These are phyloP conservation scores for Arrhopalites spinosus DNA, from an alignment of 2,888 invertebrate species.

Conservation along the genomic window DNA sequence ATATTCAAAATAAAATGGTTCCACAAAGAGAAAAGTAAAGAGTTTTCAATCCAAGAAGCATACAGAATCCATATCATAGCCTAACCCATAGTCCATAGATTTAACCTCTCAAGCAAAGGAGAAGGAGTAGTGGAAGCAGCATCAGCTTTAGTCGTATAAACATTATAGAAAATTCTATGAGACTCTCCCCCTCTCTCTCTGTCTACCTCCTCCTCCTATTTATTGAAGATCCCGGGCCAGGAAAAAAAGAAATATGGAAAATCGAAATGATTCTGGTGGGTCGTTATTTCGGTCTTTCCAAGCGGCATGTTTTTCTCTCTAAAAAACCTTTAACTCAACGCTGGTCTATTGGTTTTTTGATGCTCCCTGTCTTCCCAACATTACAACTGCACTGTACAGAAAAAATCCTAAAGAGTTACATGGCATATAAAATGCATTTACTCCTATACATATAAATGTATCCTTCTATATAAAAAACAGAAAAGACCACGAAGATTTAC, in stretches of 20 bases:
- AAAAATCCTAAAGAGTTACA: background rate
- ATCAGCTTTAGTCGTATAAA: no score
- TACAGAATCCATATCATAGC: background rate
- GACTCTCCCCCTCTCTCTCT: background rate
- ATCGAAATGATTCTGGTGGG: slow-evolving; percentile 29
- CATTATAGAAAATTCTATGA: no score
- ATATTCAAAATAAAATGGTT: slow-evolving; percentile 2
- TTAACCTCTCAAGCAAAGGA: no score
- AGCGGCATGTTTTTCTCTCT: background rate
- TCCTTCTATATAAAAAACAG: background rate
- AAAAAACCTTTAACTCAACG: slow-evolving; percentile 21
- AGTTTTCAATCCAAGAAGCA: background rate
- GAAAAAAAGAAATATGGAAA: slow-evolving; percentile 31
- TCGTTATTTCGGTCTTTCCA: slow-evolving; percentile 27
- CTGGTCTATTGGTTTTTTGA: slow-evolving; percentile 20
- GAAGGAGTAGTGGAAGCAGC: no score
- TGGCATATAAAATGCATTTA: background rate
- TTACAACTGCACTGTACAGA: background rate
- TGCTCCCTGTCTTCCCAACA: background rate
- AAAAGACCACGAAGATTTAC: background rate
- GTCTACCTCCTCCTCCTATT: background rate
- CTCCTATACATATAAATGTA: background rate
- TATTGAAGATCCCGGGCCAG: slow-evolving; percentile 27
- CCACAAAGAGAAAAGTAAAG: background rate
- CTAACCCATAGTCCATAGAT: background rate